Conservation (phyloP, 2,888 invertebrate species). For the Cerastis rubricosa region DNA sequence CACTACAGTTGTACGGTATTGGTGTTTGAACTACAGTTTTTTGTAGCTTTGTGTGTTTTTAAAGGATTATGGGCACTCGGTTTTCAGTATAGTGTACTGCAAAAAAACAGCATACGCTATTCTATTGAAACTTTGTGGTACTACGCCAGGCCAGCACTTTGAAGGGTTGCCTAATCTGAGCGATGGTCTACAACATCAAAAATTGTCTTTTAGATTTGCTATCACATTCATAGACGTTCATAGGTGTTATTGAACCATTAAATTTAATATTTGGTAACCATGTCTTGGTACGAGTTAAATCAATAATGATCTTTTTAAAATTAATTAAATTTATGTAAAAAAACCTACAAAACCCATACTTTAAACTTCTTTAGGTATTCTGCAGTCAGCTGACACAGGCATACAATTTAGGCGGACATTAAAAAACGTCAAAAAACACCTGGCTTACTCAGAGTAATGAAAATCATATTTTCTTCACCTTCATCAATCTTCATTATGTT, state of each 20-base stretch:
- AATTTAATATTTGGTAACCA: neutral
- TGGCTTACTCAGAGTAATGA: conserved; percentile 46
- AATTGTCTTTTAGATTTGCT: neutral
- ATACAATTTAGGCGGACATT: neutral
- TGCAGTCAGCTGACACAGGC: neutral
- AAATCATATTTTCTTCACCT: conserved; percentile 51
- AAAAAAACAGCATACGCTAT: neutral
- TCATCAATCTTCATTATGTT: conserved; percentile 66
- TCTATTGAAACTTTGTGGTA: neutral
- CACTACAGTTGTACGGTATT: neutral
- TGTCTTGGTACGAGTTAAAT: neutral
- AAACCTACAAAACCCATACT: neutral
- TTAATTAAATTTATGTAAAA: no score
- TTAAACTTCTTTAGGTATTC: neutral
- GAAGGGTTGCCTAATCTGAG: neutral
- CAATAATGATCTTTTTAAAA: no score
- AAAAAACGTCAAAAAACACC: conserved; percentile 25
- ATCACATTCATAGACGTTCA: neutral
- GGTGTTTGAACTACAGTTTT: neutral
- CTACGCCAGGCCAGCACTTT: neutral
- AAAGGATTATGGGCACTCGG: neutral
- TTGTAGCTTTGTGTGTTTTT: neutral
- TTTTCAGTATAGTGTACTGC: neutral
- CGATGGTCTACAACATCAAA: no score
- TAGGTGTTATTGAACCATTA: neutral